Base-by-base conservation (phyloP, 2,113 vertebrate species). In the Centropus unirufus region DNA sequence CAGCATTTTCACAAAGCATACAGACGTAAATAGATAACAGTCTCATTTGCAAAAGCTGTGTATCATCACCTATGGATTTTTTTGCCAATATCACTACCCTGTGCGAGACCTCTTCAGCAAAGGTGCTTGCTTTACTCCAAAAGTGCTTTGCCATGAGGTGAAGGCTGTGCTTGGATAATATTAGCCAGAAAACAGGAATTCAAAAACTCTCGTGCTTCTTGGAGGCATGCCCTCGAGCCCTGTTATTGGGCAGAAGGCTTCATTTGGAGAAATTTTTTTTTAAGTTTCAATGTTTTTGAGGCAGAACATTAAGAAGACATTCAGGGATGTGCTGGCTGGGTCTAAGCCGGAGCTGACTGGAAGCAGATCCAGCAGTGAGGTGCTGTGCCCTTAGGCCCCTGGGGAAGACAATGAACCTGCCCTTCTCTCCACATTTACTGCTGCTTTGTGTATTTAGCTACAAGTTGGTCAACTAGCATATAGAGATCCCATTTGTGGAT, bases 391-490 rank as follows among this genome's bases (percentile, higher is more conserved):
- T 64, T 12, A 24, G 40, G 11, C 5, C 24, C 46, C 52, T n/a
- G 8, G 1, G 23, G 79, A 69, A 24, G 34, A 36, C 7, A 12
- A 5, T 46, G 55, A 15, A 67, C 5, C 3, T 55, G 4, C 9
- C 9, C 4, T 59, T 77, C 14, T 62, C 42, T 67, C 26, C 2
- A 0, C 11, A 6, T 81, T 90, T 89, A 27, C 36, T 61, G 19
- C 23, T 75, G 32, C 22, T 51, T 81, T 4, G 0, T 39, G 14
- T 55, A 34, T 64, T 63, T 47, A 26, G 29, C 22, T 49, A 30
- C 0, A 2, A 63, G 24, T 19, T 34, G 3, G 36, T n/a, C 23
- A 1, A 0, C 32, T 87, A 22, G 34, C 12, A 9, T 32, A 5
- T 19, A 55, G 46, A 51, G 46, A 59, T 21, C 15, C 6, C 39